Base-by-base conservation (phyloP, 2,888 invertebrate genomes). In the Apeira syringaria region DNA sequence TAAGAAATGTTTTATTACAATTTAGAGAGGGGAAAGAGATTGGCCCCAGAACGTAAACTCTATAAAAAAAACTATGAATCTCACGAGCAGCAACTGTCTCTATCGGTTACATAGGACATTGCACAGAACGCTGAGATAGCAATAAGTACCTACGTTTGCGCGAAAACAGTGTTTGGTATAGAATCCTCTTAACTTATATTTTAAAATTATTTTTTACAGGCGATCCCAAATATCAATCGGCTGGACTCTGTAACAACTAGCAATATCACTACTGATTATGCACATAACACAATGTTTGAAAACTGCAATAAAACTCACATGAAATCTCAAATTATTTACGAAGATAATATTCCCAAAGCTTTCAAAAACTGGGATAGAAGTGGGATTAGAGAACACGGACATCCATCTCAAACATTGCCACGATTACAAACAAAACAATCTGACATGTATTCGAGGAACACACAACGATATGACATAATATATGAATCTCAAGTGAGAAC, bases 401-500 rank as follows among this genome's bases (percentile, higher is more conserved):
- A 40, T 13, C 3, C 15, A 8, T 13, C 33, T 8, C 15, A 28
- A 11, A 29, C 10, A 3, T 4, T 24, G 7, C 6, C 29, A 5
- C 11, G 8, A 11, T 15, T 25, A 5, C 15, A 15, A 15, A 2
- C 3, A 15, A 15, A 15, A 15, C 15, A 15, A 15, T n/a, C n/a
- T n/a, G n/a, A n/a, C n/a, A n/a, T n/a, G n/a, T n/a, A 17, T 2
- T 17, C 6, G 2, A 12, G 39, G 35, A 29, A 36, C 10, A 20
- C 9, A n/a, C n/a, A n/a, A n/a, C n/a, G n/a, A n/a, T n/a, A n/a
- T n/a, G n/a, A n/a, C n/a, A n/a, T 0, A 20, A 6, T 2, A 9
- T 24, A 5, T 5, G 47, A 32, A 8, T 12, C 3, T 5, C 31
- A 50, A 43, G 26, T 29, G 27, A 55, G 33, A 49, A 56, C 51